These are phyloP conservation scores for Parelbella ahira DNA, from an alignment of 2,888 invertebrate species.

Conservation along the genomic window DNA sequence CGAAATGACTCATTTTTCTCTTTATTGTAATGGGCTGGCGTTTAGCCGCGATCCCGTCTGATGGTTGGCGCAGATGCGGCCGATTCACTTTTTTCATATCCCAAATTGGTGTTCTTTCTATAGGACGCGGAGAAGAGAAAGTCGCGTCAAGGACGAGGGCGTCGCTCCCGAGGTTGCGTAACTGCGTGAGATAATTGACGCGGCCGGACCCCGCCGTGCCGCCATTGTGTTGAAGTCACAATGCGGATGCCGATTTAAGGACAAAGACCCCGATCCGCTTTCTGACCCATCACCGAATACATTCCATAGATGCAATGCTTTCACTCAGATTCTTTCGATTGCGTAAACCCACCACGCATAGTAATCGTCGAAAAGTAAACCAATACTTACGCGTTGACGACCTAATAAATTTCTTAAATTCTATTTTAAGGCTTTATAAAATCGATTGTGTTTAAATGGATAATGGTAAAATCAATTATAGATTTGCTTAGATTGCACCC, in stretches of 20 bases:
- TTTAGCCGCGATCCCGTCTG: too few relatives aligned
- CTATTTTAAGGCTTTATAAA: too few relatives aligned
- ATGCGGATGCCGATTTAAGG: slow-evolving; percentile 60
- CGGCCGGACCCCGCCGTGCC: slow-evolving; percentile 29
- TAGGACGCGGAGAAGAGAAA: slow-evolving; percentile 54
- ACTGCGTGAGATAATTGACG: slow-evolving; percentile 57
- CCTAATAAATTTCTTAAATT: slow-evolving; percentile 12
- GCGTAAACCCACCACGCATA: slow-evolving; percentile 22
- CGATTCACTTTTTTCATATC: too few relatives aligned
- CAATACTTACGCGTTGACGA: slow-evolving; percentile 11
- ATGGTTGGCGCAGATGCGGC: too few relatives aligned
- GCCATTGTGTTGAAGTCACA: slow-evolving; percentile 52
- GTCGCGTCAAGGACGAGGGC: slow-evolving; percentile 74
- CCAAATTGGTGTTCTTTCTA: slow-evolving; percentile 10
- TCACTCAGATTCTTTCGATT: slow-evolving; percentile 32
- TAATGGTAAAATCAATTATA: too few relatives aligned
- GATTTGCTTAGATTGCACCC: too few relatives aligned
- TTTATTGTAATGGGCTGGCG: too few relatives aligned
- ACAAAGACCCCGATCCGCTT: slow-evolving; percentile 54
- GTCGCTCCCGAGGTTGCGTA: slow-evolving; percentile 60
- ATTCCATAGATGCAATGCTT: slow-evolving; percentile 38
- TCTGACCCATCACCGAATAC: slow-evolving; percentile 39
- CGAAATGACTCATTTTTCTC: too few relatives aligned
- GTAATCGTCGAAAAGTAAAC: slow-evolving; percentile 14
- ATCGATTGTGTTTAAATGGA: too few relatives aligned